Percentiles rank a stretch among this genome's conserved stretches.
Conservation (phyloP, 2,797 vertebrate genomes). For the Galago senegalensis region DNA sequence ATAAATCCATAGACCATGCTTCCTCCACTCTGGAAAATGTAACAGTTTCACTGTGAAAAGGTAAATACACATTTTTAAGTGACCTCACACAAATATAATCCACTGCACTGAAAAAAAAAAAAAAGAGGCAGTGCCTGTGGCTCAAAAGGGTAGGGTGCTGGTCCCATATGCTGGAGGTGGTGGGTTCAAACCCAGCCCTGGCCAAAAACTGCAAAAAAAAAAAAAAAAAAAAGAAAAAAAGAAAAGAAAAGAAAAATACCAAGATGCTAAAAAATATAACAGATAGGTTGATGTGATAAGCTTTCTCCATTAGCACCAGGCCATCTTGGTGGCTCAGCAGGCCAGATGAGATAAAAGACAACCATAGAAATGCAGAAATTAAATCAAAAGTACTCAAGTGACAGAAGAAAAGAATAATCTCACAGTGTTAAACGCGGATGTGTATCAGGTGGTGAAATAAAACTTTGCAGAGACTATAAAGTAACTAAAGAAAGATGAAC, state of each 20-base stretch:
- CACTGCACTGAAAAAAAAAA: constrained; percentile 19
- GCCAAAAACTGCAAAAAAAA: too few relatives aligned
- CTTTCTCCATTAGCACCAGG: not conserved
- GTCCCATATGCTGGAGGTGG: too few relatives aligned
- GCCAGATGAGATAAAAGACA: not conserved
- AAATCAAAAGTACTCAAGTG: not conserved
- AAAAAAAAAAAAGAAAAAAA: not conserved
- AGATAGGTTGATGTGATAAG: not conserved
- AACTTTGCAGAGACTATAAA: not conserved
- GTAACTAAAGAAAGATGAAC: not conserved
- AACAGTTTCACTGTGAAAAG: constrained; percentile 8
- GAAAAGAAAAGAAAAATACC: not conserved
- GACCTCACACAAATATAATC: constrained; percentile 38
- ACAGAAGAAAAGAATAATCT: not conserved
- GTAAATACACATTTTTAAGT: not conserved
- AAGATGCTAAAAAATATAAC: not conserved
- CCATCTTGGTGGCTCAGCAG: not conserved
- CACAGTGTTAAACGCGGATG: not conserved
- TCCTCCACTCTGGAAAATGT: constrained; percentile 40
- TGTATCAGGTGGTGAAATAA: not conserved
- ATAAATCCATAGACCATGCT: not conserved
- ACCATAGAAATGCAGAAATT: not conserved
- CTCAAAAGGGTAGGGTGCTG: too few relatives aligned
- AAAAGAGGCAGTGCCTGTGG: too few relatives aligned
- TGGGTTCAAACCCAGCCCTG: too few relatives aligned